Evolutionary conservation across 2,888 invertebrate genomes (phyloP), one percentile per base, ranked within the genome.

Genomic region (Agonopterix heracliana): DNA sequence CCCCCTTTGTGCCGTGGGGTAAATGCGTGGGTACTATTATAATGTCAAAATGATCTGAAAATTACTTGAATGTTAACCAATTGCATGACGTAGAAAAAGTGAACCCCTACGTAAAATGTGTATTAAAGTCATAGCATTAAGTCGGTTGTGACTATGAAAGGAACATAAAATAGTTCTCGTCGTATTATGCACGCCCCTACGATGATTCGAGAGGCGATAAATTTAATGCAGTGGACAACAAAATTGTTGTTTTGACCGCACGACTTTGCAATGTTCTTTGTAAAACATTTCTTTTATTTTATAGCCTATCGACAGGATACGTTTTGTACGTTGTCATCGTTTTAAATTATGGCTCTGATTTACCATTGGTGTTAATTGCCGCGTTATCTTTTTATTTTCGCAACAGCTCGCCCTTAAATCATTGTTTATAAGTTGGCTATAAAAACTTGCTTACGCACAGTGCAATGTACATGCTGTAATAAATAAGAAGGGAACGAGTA

Each of bases 201-300:
- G 79, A 84, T 80, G 82, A 84, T 80, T 78, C 84, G 74, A 78
- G 71, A 59, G 59, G 73, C 78, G 75, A 86, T 87, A 87, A 87
- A 87, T 87, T 80, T 70, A 76, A 76, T 79, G 71, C 71, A 78
- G 73, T 79, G 79, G 87, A 87, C 87, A 82, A 78, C 83, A 73
- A 87, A 86, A 87, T 87, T 87, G 82, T 83, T 82, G 84, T 81
- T 83, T 81, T 81, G 82, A 81, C 79, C 78, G 77, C 78, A 75
- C 77, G 71, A 73, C 74, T 76, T 62, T 66, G 69, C 69, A 68
- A 62, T 67, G 68, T 74, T 67, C 68, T 76, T 26, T 71, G 71
- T 71, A 71, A 71, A 63, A 55, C 51, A 63, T 69, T 72, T 70
- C 70, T 70, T 76, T 74, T 68, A 68, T 69, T 71, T 74, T 71